Evolutionary conservation across 2,113 vertebrate genomes (phyloP).

Genomic region (Tonatia bakeri): DNA sequence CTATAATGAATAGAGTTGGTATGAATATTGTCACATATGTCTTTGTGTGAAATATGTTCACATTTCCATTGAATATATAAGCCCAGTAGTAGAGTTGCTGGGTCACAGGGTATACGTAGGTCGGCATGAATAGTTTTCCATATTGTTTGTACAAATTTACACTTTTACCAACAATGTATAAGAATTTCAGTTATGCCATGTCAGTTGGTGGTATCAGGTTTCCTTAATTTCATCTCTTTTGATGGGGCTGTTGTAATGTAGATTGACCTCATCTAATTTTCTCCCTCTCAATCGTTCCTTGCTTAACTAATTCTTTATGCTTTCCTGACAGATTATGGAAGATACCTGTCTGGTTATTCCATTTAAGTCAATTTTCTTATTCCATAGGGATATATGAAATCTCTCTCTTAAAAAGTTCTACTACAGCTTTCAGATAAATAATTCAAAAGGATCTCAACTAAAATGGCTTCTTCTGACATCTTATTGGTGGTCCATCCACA

Average conservation of each 20-base stretch:
- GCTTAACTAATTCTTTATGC: neutral
- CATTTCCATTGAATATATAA: neutral
- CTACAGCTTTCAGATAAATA: neutral
- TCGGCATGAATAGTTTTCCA: neutral
- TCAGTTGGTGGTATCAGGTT: neutral
- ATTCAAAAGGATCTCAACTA: neutral
- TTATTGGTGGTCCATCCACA: neutral
- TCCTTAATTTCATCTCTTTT: constrained; percentile 1
- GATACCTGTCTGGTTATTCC: neutral
- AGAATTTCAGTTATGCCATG: neutral
- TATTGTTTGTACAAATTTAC: neutral
- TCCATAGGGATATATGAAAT: neutral
- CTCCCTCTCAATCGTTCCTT: neutral
- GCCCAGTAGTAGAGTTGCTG: neutral
- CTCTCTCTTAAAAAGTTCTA: neutral
- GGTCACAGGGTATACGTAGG: neutral
- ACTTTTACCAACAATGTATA: neutral
- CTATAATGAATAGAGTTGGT: neutral
- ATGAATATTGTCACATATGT: neutral
- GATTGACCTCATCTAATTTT: neutral
- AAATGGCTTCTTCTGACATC: neutral
- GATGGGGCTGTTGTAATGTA: neutral
- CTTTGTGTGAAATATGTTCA: neutral
- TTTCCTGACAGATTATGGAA: neutral
- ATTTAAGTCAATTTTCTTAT: neutral